These are phyloP conservation scores for Marronus borbonicus DNA, from an alignment of 2,888 invertebrate species.

Conservation along the genomic window DNA sequence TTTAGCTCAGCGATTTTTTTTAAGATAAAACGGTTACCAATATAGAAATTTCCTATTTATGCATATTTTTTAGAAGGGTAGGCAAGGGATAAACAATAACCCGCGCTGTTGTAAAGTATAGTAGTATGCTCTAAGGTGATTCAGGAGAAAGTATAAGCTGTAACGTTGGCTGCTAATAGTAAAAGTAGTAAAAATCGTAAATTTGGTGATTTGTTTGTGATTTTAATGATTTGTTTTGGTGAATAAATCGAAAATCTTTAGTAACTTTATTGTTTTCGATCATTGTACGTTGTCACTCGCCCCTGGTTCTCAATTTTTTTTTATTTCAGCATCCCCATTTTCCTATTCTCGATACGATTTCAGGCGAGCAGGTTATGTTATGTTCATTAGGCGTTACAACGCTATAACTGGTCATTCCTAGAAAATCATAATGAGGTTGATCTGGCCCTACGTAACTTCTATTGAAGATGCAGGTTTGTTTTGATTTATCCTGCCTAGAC, in stretches of 20 bases:
- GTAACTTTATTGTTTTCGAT: no score
- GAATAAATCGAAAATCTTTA: no score
- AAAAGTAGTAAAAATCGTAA: no score
- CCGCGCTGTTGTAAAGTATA: no score
- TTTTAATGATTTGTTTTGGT: no score
- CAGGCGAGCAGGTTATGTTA: background rate
- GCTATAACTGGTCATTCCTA: background rate
- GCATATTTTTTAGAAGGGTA: background rate
- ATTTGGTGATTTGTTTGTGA: no score
- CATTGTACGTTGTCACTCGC: background rate
- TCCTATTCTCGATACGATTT: background rate
- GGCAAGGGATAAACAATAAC: no score
- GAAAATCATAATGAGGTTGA: background rate
- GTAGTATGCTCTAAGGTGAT: no score
- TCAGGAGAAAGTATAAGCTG: no score
- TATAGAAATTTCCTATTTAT: background rate
- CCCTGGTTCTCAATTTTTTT: background rate
- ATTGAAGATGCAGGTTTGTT: background rate
- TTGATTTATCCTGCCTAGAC: no score
- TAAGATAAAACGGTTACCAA: background rate
- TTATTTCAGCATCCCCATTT: background rate
- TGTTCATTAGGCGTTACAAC: background rate
- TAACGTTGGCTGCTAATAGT: no score
- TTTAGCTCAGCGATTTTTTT: background rate
- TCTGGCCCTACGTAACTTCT: background rate